Percentiles rank a stretch among this genome's conserved stretches.
phyloP scores from a whole-genome alignment of 2,113 vertebrate species.

The Struthidea cinerea region DNA sequence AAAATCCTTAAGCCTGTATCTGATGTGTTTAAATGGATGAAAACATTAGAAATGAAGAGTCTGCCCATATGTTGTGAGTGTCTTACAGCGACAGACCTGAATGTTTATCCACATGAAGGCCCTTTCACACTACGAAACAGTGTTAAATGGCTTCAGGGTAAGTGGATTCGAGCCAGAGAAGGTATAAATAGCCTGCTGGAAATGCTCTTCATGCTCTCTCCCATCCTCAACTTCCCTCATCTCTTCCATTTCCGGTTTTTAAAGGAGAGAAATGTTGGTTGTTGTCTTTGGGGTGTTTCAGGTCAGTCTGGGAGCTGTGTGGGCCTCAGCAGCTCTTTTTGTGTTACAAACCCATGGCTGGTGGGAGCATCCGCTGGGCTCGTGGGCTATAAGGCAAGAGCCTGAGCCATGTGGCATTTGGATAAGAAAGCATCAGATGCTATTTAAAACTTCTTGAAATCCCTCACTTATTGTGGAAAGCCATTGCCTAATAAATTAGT shows the following conservation, averaged over 20 bases:
- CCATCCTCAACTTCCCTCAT: neutral
- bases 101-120: constrained; percentile 18
- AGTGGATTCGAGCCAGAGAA: neutral
- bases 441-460: neutral
- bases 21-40: neutral
- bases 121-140: neutral
- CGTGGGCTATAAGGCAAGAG: neutral
- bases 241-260: neutral
- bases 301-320: neutral
- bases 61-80: neutral
- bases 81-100: constrained; percentile 13
- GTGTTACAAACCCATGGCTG: neutral
- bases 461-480: neutral
- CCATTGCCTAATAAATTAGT: neutral
- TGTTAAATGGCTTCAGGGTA: constrained; percentile 33
- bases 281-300: neutral
- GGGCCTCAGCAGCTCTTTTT: neutral
- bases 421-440: neutral
- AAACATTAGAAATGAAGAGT: neutral
- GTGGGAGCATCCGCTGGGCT: neutral
- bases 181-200: neutral
- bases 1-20: neutral
- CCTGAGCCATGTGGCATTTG: neutral
- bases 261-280: neutral
- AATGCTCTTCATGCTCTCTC: neutral